These are phyloP conservation scores for Muschampia plurimacula DNA, from an alignment of 2,888 invertebrate species.

Conservation along the genomic window DNA sequence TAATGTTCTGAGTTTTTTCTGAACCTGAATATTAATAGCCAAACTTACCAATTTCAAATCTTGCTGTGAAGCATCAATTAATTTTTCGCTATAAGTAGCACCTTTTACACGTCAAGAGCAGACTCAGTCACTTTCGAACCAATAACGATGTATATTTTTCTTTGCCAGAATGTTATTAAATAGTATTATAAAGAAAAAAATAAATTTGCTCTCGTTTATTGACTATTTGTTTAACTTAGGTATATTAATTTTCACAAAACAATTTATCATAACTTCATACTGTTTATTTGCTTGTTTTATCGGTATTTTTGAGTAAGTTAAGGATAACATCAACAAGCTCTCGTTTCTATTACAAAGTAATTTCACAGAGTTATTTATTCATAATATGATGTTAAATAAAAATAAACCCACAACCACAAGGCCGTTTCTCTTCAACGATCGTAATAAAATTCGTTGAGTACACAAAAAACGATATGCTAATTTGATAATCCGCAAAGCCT, in stretches of 20 bases:
- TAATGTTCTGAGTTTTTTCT: too few relatives aligned
- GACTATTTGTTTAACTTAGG: too few relatives aligned
- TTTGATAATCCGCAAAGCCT: constrained; percentile 42
- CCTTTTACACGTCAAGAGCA: background rate
- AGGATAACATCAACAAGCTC: background rate
- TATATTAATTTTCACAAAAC: background rate
- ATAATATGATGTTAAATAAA: constrained; percentile 22
- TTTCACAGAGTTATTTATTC: constrained; percentile 2
- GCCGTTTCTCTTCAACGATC: constrained; percentile 27
- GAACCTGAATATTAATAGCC: too few relatives aligned
- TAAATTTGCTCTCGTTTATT: too few relatives aligned
- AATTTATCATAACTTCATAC: background rate
- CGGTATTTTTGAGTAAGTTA: background rate
- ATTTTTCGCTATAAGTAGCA: background rate
- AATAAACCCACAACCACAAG: constrained; percentile 15
- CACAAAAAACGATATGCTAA: constrained; percentile 43
- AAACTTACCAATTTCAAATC: background rate
- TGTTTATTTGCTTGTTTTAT: background rate
- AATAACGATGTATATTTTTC: background rate
- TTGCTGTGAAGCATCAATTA: background rate
- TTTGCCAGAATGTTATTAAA: background rate
- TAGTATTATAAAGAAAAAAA: too few relatives aligned
- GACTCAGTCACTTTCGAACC: background rate
- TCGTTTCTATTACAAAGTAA: constrained; percentile 21
- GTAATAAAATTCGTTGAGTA: constrained; percentile 40